A percentile compares a stretch with the other conserved stretches of the same genome.
These are phyloP conservation scores for Cyrtodaria siliqua DNA, from an alignment of 2,888 invertebrate genomes.

Conservation along the genomic window DNA sequence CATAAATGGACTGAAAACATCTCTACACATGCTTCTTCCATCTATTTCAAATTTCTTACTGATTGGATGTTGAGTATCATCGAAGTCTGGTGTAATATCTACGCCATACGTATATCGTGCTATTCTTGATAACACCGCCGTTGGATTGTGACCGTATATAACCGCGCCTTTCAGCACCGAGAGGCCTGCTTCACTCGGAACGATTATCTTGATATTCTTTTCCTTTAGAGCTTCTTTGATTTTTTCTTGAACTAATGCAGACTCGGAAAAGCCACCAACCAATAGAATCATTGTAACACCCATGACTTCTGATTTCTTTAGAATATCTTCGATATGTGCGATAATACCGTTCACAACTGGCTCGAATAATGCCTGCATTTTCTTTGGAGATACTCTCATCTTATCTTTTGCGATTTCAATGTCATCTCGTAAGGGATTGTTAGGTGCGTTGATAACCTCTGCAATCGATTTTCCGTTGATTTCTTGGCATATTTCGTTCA, in stretches of 20 bases:
- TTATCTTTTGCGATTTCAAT: slow-evolving; percentile 46
- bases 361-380: slow-evolving; percentile 36
- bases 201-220: slow-evolving; percentile 46
- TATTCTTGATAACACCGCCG: slow-evolving; percentile 43
- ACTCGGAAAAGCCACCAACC: slow-evolving; percentile 64
- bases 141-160: slow-evolving; percentile 55
- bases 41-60: slow-evolving; percentile 5
- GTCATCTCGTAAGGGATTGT: slow-evolving; percentile 24
- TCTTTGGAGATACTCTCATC: slow-evolving; percentile 32
- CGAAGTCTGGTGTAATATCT: slow-evolving; percentile 24
- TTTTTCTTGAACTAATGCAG: slow-evolving; percentile 49
- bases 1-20: slow-evolving; percentile 47
- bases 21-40: slow-evolving; percentile 27
- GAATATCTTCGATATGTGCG: slow-evolving; percentile 43
- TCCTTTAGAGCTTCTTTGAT: slow-evolving; percentile 45
- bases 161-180: slow-evolving; percentile 61
- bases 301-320: slow-evolving; percentile 23
- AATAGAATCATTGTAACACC: slow-evolving; percentile 48
- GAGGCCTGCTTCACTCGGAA: slow-evolving; percentile 59
- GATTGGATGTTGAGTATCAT: slow-evolving; percentile 29
- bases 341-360: slow-evolving; percentile 52
- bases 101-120: slow-evolving; percentile 55
- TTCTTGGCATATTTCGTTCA: slow-evolving; percentile 43
- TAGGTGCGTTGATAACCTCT: slow-evolving; percentile 35
- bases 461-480: slow-evolving; percentile 38